Evolutionary conservation across 2,797 vertebrate species (phyloP).

Genomic region (Cetoscarus ocellatus): DNA sequence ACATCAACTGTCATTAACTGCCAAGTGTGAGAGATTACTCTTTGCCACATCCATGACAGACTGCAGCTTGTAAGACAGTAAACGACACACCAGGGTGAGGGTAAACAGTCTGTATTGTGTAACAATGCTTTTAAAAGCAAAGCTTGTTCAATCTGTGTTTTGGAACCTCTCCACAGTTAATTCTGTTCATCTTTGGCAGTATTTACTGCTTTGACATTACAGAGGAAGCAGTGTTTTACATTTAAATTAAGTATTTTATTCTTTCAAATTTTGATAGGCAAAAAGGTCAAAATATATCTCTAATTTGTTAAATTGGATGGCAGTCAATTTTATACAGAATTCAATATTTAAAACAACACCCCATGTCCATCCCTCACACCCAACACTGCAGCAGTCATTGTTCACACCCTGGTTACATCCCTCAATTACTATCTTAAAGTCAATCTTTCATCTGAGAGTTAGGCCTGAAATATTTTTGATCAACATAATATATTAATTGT

Average conservation of each 20-base stretch:
- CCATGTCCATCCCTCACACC: too few relatives aligned
- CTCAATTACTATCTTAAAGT: too few relatives aligned
- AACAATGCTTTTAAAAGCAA: constrained; percentile 39
- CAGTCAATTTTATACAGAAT: too few relatives aligned
- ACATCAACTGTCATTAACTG: constrained; percentile 78
- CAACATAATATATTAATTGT: too few relatives aligned
- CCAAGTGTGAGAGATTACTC: constrained; percentile 68
- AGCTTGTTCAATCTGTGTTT: constrained; percentile 25
- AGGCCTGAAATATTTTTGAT: too few relatives aligned
- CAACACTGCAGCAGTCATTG: too few relatives aligned
- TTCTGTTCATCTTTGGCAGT: constrained; percentile 39
- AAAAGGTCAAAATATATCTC: too few relatives aligned
- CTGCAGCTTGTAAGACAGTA: constrained; percentile 46
- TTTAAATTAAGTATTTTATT: constrained; percentile 11
- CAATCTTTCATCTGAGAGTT: too few relatives aligned
- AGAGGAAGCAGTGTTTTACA: constrained; percentile 19
- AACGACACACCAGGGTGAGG: constrained; percentile 33
- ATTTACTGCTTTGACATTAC: constrained; percentile 47
- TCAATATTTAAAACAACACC: too few relatives aligned
- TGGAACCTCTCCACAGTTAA: constrained; percentile 30
- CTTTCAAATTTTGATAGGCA: too few relatives aligned
- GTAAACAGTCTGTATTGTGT: constrained; percentile 36
- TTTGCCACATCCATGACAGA: constrained; percentile 63
- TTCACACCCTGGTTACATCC: too few relatives aligned
- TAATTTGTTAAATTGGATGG: too few relatives aligned